Evolutionary conservation across 2,888 invertebrate species (phyloP).

Genomic region (Lathronympha strigana): DNA sequence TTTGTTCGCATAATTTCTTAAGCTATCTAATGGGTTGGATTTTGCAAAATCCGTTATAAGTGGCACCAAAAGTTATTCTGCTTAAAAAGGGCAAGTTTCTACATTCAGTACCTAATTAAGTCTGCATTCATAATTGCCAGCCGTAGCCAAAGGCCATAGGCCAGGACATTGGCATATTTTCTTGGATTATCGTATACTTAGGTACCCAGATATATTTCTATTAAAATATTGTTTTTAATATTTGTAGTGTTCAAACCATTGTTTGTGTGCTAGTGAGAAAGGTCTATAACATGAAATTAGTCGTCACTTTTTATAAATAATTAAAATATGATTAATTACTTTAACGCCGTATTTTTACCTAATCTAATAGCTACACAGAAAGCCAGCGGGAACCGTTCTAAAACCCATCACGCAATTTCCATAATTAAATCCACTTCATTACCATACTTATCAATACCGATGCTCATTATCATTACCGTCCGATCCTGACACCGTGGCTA

Average conservation of each 20-base stretch:
- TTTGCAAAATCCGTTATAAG: too few relatives aligned
- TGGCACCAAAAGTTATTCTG: too few relatives aligned
- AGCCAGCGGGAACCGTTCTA: slow-evolving; percentile 69
- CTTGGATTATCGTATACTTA: too few relatives aligned
- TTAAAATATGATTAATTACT: slow-evolving; percentile 11
- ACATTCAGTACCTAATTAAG: too few relatives aligned
- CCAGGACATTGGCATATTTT: too few relatives aligned
- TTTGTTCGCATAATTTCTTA: too few relatives aligned
- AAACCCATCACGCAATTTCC: slow-evolving; percentile 63
- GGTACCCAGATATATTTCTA: too few relatives aligned
- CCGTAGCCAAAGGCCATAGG: too few relatives aligned
- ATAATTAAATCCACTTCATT: slow-evolving; percentile 69
- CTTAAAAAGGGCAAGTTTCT: too few relatives aligned
- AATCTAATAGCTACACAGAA: slow-evolving; percentile 48
- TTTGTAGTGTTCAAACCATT: background rate
- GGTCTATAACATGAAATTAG: background rate
- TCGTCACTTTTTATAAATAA: background rate
- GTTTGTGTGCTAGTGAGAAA: background rate
- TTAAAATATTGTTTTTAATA: background rate
- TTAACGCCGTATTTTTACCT: slow-evolving; percentile 31
- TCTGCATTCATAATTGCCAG: too few relatives aligned
- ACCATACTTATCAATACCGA: slow-evolving; percentile 65
- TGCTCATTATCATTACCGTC: slow-evolving; percentile 59
- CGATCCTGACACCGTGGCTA: slow-evolving; percentile 62
- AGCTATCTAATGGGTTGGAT: too few relatives aligned